A percentile compares a stretch with the other conserved stretches of the same genome.
Conservation (phyloP, 2,113 vertebrate species). For the Morphnarchus princeps region DNA sequence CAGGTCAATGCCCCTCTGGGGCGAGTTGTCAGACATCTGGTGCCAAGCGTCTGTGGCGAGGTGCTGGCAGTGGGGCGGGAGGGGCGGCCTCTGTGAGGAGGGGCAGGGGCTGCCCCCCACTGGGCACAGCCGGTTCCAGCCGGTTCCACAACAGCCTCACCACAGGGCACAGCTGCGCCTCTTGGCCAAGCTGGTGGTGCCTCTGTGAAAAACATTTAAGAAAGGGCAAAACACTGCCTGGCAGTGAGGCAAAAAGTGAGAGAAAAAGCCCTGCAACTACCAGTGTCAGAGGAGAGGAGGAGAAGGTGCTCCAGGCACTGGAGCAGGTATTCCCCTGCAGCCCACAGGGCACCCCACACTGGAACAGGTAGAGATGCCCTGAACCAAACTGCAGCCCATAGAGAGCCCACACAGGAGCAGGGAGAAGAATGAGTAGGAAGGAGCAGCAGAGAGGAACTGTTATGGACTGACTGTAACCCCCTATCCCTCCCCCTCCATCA, state of each 20-base stretch:
- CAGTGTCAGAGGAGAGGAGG: not conserved
- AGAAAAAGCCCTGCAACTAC: not conserved
- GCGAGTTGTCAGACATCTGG: not conserved
- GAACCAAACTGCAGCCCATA: not conserved
- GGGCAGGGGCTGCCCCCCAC: accelerated
- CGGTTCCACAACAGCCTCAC: not conserved
- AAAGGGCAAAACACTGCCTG: not conserved
- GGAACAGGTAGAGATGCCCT: too few relatives aligned
- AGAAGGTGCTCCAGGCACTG: not conserved
- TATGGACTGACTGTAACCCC: not conserved
- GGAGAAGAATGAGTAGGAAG: not conserved
- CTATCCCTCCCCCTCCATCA: not conserved
- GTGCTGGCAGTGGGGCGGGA: not conserved
- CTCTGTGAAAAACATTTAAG: not conserved
- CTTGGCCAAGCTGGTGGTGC: too few relatives aligned
- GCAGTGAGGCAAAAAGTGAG: not conserved
- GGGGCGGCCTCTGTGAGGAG: not conserved
- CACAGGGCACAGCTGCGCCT: not conserved
- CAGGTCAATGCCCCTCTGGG: too few relatives aligned
- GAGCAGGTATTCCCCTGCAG: not conserved
- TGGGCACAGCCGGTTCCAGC: not conserved
- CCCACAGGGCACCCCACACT: accelerated
- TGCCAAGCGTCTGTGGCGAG: not conserved
- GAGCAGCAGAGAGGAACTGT: not conserved
- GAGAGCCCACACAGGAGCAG: not conserved